Conservation (phyloP, 2,113 vertebrate genomes). For the Tachysurus vachellii region DNA sequence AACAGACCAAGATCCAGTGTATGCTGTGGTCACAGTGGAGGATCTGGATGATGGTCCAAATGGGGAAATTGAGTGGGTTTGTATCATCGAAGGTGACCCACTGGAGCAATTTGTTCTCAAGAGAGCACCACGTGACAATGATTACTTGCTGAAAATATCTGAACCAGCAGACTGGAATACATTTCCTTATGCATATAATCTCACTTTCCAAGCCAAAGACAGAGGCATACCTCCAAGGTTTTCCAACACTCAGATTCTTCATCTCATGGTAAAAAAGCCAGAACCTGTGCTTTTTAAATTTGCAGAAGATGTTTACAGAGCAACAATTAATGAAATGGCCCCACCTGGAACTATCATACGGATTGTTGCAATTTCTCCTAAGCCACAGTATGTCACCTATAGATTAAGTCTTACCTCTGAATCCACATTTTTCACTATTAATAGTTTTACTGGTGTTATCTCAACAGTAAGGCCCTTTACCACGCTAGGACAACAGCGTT, state of each 20-base stretch:
- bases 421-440: conserved; percentile 84
- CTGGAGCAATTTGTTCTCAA: conserved; percentile 86
- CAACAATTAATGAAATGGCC: conserved; percentile 88
- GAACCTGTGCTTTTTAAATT: conserved; percentile 73
- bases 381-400: conserved; percentile 81
- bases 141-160: conserved; percentile 85
- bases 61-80: conserved; percentile 91
- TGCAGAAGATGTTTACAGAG: conserved; percentile 83
- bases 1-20: conserved; percentile 80
- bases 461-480: conserved; percentile 80
- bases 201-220: conserved; percentile 95
- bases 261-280: conserved; percentile 79
- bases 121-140: conserved; percentile 81
- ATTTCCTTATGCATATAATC: conserved; percentile 85
- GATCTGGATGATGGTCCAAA: conserved; percentile 91
- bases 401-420: conserved; percentile 78
- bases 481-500: conserved; percentile 77
- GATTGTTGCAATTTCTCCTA: conserved; percentile 79
- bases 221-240: conserved; percentile 85
- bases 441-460: conserved; percentile 86
- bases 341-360: conserved; percentile 87
- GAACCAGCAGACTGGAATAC: conserved; percentile 81
- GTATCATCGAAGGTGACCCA: conserved; percentile 88
- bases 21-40: conserved; percentile 83
- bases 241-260: conserved; percentile 81